A percentile compares a stretch with the other conserved stretches of the same genome.
phyloP scores from a whole-genome alignment of 2,113 vertebrate species.

The Physeter macrocephalus region DNA sequence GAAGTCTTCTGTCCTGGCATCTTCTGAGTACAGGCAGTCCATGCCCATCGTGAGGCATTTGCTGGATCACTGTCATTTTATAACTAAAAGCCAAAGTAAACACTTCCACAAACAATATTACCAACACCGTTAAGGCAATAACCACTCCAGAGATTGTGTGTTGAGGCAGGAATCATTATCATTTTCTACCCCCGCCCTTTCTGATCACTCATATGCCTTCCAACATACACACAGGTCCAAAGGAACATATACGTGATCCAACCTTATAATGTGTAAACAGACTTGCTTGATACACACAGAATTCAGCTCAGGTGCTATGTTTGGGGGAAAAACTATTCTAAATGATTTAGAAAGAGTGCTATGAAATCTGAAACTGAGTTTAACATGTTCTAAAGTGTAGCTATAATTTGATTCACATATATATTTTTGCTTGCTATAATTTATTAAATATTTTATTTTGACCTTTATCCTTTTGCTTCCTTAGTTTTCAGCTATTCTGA shows the following conservation, averaged over 20 bases:
- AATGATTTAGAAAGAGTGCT: not conserved
- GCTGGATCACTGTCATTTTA: not conserved
- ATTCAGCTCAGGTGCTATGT: not conserved
- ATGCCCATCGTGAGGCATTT: not conserved
- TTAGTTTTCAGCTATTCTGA: not conserved
- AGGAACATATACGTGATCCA: not conserved
- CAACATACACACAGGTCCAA: not conserved
- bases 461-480: not conserved
- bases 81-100: constrained; percentile 53
- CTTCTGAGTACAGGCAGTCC: not conserved
- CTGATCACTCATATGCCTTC: not conserved
- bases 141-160: not conserved
- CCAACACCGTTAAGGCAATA: not conserved
- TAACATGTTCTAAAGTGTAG: not conserved
- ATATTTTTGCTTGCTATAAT: not conserved
- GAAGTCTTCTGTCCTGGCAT: not conserved
- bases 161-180: not conserved
- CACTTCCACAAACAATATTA: not conserved
- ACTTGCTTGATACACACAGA: not conserved
- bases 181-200: not conserved
- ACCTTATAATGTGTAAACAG: not conserved
- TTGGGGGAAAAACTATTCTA: not conserved
- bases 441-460: constrained; percentile 21
- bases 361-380: constrained; percentile 39
- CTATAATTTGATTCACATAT: not conserved